phyloP scores from a whole-genome alignment of 1,140 invertebrate species.

The Ridgeia piscesae region DNA sequence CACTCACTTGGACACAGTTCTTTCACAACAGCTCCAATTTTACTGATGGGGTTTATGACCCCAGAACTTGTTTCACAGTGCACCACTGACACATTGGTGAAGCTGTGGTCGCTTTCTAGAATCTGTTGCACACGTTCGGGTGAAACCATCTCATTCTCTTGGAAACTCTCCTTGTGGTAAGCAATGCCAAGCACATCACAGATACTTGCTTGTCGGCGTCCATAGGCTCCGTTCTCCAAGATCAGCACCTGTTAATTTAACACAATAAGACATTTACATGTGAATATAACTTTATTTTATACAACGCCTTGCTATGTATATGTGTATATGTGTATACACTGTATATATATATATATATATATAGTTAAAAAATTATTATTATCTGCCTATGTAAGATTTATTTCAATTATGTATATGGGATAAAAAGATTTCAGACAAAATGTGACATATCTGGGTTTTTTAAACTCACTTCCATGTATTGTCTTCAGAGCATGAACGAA shows the following conservation, averaged over 20 bases:
- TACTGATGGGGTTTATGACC: constrained; percentile 59
- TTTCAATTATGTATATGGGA: no score
- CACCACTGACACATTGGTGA: constrained; percentile 55
- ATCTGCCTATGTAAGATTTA: no score
- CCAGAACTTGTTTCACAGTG: constrained; percentile 63
- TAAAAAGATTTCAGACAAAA: no score
- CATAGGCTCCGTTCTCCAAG: constrained; percentile 61
- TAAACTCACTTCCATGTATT: no score
- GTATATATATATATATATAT: no score
- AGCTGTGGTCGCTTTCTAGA: constrained; percentile 40
- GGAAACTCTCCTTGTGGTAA: constrained; percentile 48
- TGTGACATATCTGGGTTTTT: no score
- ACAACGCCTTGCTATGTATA: no score
- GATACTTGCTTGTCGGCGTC: constrained; percentile 58
- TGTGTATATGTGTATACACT: no score
- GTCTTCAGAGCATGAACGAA: no score
- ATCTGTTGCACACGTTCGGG: constrained; percentile 40
- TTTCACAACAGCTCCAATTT: constrained; percentile 56
- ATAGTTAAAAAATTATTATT: no score
- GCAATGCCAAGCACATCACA: constrained; percentile 53
- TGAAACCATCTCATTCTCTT: constrained; percentile 53
- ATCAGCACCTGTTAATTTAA: constrained; percentile 54
- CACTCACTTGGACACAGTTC: constrained; percentile 43
- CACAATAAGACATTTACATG: neutral
- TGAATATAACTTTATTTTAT: no score